Base-by-base conservation (phyloP, 2,888 invertebrate genomes). In the Leptura quadrifasciata region DNA sequence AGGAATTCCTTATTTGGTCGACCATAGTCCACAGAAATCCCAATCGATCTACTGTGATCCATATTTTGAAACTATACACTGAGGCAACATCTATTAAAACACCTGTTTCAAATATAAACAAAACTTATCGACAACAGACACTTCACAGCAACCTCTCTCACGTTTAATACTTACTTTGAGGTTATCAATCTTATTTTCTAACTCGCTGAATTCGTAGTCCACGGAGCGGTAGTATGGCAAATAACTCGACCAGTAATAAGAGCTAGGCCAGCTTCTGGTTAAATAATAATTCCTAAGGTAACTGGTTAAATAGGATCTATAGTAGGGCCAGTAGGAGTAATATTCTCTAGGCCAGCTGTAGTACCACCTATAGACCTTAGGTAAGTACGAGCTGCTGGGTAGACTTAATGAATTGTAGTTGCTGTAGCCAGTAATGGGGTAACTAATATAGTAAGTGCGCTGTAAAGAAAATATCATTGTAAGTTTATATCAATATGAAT, bases 111-210 rank as follows among this genome's bases (percentile, higher is more conserved):
- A 24, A 58, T 27, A 24, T 17, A 47, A 52, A 57, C 71, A 61
- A 9, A 20, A 57, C 3, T n/a, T 18, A 54, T 17, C 12, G 18
- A 24, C 20, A 39, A 39, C 63, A 64, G 65, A 65, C 47, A 20
- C n/a, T 15, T 39, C 63, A 64, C 63, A 52, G 17, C n/a, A 65
- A 47, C 21, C 17, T 20, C 17, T 20, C 65, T 35, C 63, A 24
- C 52, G 24, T 24, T 24, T 31, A 52, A 58, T 84, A 84, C 84
- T 84, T 79, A 84, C 84, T 78, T 82, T 79, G 60, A 84, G 72
- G 65, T 84, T 84, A 71, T 83, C 81, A 68, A 84, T 82, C 81
- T 82, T 83, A 75, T 83, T 79, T 74, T 84, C 84, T 24, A 84
- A 76, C 35, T 83, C 81, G 79, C 75, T 80, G 74, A 84, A 84